Evolutionary conservation across 2,113 vertebrate species (phyloP).

Genomic region (Clarias gariepinus): DNA sequence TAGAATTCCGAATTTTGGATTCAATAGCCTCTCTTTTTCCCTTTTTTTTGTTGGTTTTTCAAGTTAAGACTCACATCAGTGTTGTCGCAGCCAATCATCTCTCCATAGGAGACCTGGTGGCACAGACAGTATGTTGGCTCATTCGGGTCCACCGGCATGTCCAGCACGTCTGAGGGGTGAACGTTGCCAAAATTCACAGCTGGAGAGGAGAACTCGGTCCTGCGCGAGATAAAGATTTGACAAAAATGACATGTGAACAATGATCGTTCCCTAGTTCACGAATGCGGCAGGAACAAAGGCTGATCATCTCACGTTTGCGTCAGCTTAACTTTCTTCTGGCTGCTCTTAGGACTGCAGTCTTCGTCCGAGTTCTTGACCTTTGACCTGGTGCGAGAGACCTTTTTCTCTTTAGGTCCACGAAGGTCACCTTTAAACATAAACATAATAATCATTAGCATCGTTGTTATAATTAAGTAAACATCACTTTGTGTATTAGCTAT

Average conservation of each 20-base stretch:
- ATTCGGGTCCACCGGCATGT: slow-evolving; percentile 90
- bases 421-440: slow-evolving; percentile 67
- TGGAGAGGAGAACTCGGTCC: slow-evolving; percentile 82
- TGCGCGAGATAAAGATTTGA: slow-evolving; percentile 56
- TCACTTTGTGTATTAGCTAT: not conserved
- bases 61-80: slow-evolving; percentile 75
- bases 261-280: not conserved
- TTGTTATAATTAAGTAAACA: not conserved
- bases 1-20: too few species aligned
- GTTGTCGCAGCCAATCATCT: slow-evolving; percentile 92
- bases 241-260: not conserved
- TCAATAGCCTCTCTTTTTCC: too few species aligned
- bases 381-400: slow-evolving; percentile 81
- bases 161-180: slow-evolving; percentile 87
- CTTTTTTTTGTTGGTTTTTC: too few species aligned
- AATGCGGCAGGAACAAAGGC: not conserved
- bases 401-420: slow-evolving; percentile 85
- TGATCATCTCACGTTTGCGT: slow-evolving; percentile 74
- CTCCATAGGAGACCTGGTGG: slow-evolving; percentile 90
- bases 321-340: slow-evolving; percentile 86
- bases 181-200: slow-evolving; percentile 80
- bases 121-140: slow-evolving; percentile 91
- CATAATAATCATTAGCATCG: not conserved
- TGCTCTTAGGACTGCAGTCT: slow-evolving; percentile 80
- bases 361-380: slow-evolving; percentile 88